Evolutionary conservation across 2,888 invertebrate genomes (phyloP).

Genomic region (Tethea ocularis): DNA sequence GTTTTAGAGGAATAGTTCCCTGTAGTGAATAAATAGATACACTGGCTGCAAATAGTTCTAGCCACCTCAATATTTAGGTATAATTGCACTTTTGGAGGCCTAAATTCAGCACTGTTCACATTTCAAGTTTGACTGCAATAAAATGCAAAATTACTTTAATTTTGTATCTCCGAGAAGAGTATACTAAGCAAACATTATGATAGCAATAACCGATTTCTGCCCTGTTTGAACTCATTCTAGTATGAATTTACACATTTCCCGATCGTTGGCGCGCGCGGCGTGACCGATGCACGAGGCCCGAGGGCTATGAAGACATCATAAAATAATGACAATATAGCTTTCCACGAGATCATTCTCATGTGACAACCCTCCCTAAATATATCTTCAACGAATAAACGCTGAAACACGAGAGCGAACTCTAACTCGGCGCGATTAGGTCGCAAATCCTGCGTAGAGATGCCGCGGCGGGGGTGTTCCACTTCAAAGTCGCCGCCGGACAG

Average conservation of each 20-base stretch:
- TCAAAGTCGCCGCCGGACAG: constrained; percentile 45
- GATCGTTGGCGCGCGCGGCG: constrained; percentile 47
- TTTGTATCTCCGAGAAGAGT: not conserved
- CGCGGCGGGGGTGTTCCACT: constrained; percentile 34
- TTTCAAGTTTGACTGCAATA: no score
- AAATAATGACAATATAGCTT: constrained; percentile 73
- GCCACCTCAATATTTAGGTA: no score
- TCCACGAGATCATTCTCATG: constrained; percentile 54
- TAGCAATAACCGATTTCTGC: constrained; percentile 44
- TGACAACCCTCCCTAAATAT: constrained; percentile 53
- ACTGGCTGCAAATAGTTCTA: no score
- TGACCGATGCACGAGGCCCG: constrained; percentile 35
- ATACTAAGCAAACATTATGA: constrained; percentile 1
- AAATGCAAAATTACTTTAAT: not conserved
- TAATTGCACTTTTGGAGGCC: no score
- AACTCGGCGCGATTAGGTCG: constrained; percentile 2
- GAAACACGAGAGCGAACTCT: constrained; percentile 20
- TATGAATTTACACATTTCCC: constrained; percentile 54
- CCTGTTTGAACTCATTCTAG: constrained; percentile 46
- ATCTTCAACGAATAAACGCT: constrained; percentile 10
- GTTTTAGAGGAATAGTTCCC: no score
- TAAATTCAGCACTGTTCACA: no score
- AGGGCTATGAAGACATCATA: constrained; percentile 79
- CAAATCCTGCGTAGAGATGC: not conserved
- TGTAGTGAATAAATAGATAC: no score